A percentile compares a stretch with the other conserved stretches of the same genome.
phyloP scores from a whole-genome alignment of 2,888 invertebrate species.

The Lampropteryx suffumata region DNA sequence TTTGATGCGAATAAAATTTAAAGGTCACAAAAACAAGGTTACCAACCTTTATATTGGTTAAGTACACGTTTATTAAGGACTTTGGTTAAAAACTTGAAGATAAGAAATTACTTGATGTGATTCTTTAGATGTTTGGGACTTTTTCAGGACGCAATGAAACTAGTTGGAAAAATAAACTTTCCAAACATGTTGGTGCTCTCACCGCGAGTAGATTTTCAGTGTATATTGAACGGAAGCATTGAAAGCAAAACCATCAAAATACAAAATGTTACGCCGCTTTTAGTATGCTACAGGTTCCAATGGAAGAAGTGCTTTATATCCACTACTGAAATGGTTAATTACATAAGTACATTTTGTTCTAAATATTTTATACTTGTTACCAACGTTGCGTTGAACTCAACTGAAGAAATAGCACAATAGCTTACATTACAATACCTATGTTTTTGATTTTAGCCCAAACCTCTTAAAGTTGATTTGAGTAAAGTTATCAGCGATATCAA shows the following conservation, averaged over 20 bases:
- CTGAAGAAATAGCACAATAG: not conserved
- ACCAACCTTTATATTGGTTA: no score
- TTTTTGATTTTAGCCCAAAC: conserved; percentile 33
- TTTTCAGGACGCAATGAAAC: conserved; percentile 84
- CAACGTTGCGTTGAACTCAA: no score
- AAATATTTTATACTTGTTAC: no score
- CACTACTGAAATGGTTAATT: conserved; percentile 35
- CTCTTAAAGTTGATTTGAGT: conserved; percentile 30
- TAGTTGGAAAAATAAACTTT: conserved; percentile 86
- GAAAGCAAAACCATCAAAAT: conserved; percentile 68
- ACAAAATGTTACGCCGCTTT: conserved; percentile 68
- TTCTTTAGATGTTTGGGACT: not conserved
- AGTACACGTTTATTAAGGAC: no score
- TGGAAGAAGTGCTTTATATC: conserved; percentile 62
- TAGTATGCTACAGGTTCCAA: conserved; percentile 66
- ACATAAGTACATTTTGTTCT: no score
- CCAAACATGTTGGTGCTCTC: conserved; percentile 85
- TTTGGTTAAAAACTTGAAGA: not conserved
- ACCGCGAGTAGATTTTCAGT: conserved; percentile 83
- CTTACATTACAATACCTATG: not conserved
- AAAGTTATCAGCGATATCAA: conserved; percentile 29
- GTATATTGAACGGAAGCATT: conserved; percentile 72
- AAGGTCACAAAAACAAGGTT: conserved; percentile 75
- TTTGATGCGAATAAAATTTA: conserved; percentile 66
- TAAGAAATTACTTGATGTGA: not conserved